Conservation (phyloP, 2,113 vertebrate genomes). For the Nestor notabilis region DNA sequence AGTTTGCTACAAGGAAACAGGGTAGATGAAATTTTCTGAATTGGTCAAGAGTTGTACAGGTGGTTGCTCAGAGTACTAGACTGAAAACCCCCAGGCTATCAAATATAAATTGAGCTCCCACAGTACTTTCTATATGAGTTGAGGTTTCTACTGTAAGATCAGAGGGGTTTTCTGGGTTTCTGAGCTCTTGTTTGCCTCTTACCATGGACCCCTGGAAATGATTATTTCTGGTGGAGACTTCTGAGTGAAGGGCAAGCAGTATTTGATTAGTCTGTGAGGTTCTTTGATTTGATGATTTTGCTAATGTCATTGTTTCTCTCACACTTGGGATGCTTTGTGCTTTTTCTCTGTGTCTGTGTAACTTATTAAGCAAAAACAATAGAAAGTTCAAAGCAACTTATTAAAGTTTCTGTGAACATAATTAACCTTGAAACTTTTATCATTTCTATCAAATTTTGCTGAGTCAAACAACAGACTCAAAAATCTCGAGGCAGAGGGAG, state of each 20-base stretch:
- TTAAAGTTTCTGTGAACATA: background rate
- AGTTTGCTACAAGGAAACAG: background rate
- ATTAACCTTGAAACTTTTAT: background rate
- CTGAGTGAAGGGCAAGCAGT: background rate
- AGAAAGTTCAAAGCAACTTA: background rate
- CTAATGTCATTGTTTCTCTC: background rate
- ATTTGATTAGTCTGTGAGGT: background rate
- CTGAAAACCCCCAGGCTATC: background rate
- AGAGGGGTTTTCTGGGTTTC: background rate
- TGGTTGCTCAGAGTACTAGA: background rate
- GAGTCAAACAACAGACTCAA: background rate
- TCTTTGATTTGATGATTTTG: background rate
- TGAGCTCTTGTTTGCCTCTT: background rate
- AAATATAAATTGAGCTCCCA: background rate
- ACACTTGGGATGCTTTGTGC: background rate
- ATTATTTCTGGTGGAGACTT: background rate
- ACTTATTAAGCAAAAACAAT: background rate
- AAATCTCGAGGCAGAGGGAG: background rate
- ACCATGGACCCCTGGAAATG: background rate
- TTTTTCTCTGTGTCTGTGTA: background rate
- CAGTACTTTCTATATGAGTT: background rate
- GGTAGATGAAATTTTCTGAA: background rate
- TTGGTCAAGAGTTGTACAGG: background rate
- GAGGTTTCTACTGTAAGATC: background rate
- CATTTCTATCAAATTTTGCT: background rate